These are phyloP conservation scores for Pseudomyrmex gracilis DNA, from an alignment of 1,140 invertebrate genomes.

Conservation along the genomic window DNA sequence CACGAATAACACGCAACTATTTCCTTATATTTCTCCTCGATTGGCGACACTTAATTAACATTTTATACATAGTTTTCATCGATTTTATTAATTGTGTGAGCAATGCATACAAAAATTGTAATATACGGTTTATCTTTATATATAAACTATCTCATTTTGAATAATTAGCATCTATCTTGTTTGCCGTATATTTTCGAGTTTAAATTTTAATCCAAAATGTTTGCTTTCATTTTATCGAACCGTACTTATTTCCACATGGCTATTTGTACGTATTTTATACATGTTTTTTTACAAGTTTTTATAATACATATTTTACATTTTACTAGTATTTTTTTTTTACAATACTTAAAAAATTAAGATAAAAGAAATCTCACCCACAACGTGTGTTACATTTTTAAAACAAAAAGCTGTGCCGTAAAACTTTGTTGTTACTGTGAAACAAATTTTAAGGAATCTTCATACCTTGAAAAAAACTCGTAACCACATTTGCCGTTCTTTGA, in stretches of 20 bases:
- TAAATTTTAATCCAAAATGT: background rate
- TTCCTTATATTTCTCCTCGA: background rate
- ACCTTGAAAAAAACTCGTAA: background rate
- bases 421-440: background rate
- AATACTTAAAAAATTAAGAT: background rate
- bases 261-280: background rate
- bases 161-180: background rate
- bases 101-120: background rate
- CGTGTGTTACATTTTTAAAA: background rate
- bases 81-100: background rate
- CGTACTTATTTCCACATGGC: background rate
- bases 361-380: background rate
- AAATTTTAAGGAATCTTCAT: background rate
- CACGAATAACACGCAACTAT: slow-evolving; percentile 15
- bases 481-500: background rate
- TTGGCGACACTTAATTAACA: slow-evolving; percentile 18
- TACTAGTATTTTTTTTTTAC: background rate
- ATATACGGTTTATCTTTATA: background rate
- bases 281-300: background rate
- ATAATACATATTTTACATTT: background rate
- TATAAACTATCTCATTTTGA: background rate
- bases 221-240: background rate
- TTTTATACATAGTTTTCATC: slow-evolving; percentile 2
- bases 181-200: slow-evolving; percentile 5
- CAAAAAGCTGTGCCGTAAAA: background rate